Evolutionary conservation across 1,140 invertebrate genomes (phyloP).

Genomic region (Aphidius ervi): DNA sequence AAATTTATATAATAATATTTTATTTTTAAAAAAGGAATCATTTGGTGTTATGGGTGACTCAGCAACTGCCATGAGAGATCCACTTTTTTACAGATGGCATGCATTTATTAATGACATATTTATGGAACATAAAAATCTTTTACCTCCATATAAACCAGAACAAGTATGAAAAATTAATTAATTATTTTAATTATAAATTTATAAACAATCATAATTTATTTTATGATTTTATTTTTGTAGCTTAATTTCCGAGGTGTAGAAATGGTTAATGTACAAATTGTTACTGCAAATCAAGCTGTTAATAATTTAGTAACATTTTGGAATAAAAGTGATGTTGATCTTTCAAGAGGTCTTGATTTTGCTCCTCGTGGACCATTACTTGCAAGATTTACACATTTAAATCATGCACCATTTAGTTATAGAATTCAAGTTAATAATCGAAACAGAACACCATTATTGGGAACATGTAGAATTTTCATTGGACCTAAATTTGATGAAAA

Average conservation of each 20-base stretch:
- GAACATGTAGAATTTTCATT: conserved; percentile 74
- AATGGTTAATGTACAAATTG: conserved; percentile 54
- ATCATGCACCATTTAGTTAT: conserved; percentile 64
- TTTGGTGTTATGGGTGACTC: conserved; percentile 68
- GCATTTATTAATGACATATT: conserved; percentile 76
- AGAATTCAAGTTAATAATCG: conserved; percentile 65
- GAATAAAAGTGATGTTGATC: conserved; percentile 70
- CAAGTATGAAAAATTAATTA: conserved; percentile 43
- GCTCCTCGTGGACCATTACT: conserved; percentile 66
- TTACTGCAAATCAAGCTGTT: conserved; percentile 43
- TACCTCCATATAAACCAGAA: conserved; percentile 59
- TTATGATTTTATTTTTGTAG: conserved; percentile 39
- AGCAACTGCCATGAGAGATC: conserved; percentile 75
- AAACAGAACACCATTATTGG: conserved; percentile 33
- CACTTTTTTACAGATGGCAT: conserved; percentile 82
- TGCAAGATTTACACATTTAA: conserved; percentile 69
- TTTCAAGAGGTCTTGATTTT: conserved; percentile 74
- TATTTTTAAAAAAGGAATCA: conserved; percentile 49
- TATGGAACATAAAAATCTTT: conserved; percentile 67
- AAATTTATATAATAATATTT: not conserved
- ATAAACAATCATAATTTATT: no score
- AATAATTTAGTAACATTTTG: conserved; percentile 66
- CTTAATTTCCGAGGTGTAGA: conserved; percentile 63
- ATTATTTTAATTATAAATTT: not conserved
- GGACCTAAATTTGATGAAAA: conserved; percentile 67